A percentile compares a stretch with the other conserved stretches of the same genome.
Conservation (phyloP, 2,888 invertebrate species). For the Drosophila koepferae region DNA sequence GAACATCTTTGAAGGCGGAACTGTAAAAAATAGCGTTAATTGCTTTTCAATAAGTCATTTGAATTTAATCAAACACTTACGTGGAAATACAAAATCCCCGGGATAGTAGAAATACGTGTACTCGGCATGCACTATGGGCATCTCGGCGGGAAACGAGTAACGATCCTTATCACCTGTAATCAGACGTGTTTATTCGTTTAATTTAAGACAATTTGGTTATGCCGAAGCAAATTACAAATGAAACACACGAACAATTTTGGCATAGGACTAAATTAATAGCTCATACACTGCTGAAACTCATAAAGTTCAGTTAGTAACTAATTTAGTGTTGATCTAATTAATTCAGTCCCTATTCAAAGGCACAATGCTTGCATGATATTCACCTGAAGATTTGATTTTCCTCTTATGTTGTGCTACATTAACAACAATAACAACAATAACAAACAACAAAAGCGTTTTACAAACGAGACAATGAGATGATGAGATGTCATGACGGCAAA, state of each 20-base stretch:
- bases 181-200: slow-evolving; percentile 14
- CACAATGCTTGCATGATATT: slow-evolving; percentile 61
- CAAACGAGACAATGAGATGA: slow-evolving; percentile 60
- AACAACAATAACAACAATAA: slow-evolving; percentile 57
- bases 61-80: slow-evolving; percentile 86
- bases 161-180: slow-evolving; percentile 90
- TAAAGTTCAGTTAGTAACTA: not conserved
- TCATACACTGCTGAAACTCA: not conserved
- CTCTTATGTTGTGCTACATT: slow-evolving; percentile 87
- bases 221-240: slow-evolving; percentile 1
- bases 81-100: slow-evolving; percentile 94
- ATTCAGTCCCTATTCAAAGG: slow-evolving; percentile 1
- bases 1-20: slow-evolving; percentile 97
- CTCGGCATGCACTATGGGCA: slow-evolving; percentile 97
- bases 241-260: slow-evolving; percentile 14
- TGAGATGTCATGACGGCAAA: slow-evolving; percentile 35
- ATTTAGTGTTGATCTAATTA: slow-evolving; percentile 10
- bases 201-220: not conserved
- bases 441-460: slow-evolving; percentile 58
- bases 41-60: not conserved
- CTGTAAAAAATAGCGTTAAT: slow-evolving; percentile 86
- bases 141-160: slow-evolving; percentile 94
- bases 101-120: slow-evolving; percentile 98
- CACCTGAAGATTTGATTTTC: slow-evolving; percentile 86
- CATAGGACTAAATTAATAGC: slow-evolving; percentile 15